Base-by-base conservation (phyloP, 2,797 vertebrate genomes). In the Ptychobarbus kaznakovi region DNA sequence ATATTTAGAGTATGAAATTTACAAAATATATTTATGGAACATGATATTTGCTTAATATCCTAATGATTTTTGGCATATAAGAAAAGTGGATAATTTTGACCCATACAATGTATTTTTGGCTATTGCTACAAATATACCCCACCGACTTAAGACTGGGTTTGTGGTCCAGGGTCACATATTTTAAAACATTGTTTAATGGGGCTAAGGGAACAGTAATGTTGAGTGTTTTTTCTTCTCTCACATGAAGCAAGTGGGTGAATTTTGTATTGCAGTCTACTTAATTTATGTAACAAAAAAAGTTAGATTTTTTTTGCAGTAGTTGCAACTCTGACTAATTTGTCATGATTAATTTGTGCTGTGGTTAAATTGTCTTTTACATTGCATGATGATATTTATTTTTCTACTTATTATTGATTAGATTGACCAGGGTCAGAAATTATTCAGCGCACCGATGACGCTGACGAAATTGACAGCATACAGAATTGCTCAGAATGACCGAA, bases 241-340 rank as follows among this genome's bases (percentile, higher is more conserved):
- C 20, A 28, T 78, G 18, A n/a, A 51, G 7, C 11, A 15, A 32
- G 32, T 25, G 76, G n/a, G 22, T 40, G 20, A 58, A 58, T 58
- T 77, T 77, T 38, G 53, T 18, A 20, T 49, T 38, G 74, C 44
- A 18, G 4, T 40, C 6, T 58, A 53, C 49, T 40, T 76, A 0
- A 35, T 38, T 77, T 40, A 58, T 58, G 51, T 38, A 40, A 49
- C 5, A 6, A 58, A 49, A 15, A 53, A 32, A 32, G 25, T 35
- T 12, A 4, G 35, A 28, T 9, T 18, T 25, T 12, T 61, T 63
- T 63, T 22, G 25, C 61, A 46, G 3, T 25, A 7, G n/a, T 20
- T 63, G 76, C 38, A 65, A 25, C 74, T 35, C 49, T 75, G 73
- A 53, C 53, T 40, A 9, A 40, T 58, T 51, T 77, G 35, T 58